A percentile compares a stretch with the other conserved stretches of the same genome.
Conservation (phyloP, 2,888 invertebrate genomes). For the Tetranychus truncatus region DNA sequence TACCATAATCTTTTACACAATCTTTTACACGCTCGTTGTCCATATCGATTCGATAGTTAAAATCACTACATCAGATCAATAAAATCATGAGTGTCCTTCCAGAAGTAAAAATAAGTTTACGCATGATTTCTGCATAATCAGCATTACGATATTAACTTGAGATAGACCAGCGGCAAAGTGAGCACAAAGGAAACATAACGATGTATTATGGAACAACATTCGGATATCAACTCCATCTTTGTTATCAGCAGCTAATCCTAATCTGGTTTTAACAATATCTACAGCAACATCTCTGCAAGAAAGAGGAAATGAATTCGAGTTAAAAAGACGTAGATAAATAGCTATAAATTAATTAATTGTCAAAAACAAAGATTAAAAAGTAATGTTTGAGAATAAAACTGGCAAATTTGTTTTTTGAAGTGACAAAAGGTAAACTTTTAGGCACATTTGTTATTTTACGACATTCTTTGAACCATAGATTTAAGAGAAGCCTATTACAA, state of each 20-base stretch:
- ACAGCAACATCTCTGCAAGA: constrained; percentile 60
- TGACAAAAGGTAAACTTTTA: no score
- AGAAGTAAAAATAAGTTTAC: constrained; percentile 66
- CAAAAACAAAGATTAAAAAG: no score
- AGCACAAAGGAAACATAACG: constrained; percentile 91
- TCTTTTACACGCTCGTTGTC: constrained; percentile 81
- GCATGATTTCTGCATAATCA: constrained; percentile 84
- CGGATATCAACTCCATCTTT: constrained; percentile 89
- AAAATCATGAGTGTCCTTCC: constrained; percentile 77
- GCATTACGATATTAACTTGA: constrained; percentile 84
- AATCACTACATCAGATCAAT: constrained; percentile 99
- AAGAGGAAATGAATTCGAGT: neutral
- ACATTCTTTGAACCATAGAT: no score
- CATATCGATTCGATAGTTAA: constrained; percentile 79
- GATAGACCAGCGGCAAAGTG: constrained; percentile 98
- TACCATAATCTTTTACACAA: constrained; percentile 51
- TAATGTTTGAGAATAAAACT: no score
- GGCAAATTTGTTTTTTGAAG: no score
- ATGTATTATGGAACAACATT: constrained; percentile 73
- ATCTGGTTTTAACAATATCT: constrained; percentile 90
- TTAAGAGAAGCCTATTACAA: no score
- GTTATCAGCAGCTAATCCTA: constrained; percentile 92
- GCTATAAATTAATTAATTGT: neutral
- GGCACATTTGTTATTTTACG: no score
- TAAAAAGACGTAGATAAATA: neutral